Base-by-base conservation (phyloP, 2,888 invertebrate genomes). In the Nephrotoma appendiculata region DNA sequence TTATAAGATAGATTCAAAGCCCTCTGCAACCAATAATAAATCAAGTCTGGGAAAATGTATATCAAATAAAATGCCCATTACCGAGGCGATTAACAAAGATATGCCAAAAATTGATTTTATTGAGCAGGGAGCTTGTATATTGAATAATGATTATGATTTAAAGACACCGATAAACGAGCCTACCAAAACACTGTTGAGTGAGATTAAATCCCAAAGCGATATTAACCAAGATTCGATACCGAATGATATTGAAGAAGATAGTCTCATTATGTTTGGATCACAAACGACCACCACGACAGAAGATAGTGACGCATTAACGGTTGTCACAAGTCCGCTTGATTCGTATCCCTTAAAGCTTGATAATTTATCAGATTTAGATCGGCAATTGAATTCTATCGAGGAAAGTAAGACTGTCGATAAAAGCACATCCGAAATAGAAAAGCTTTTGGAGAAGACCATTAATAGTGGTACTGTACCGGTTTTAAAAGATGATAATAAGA, bases 181-280 rank as follows among this genome's bases (percentile, higher is more conserved):
- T 41, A 89, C 90, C 2, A 86, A 86, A 85, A 87, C 89, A 45
- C 87, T 88, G 45, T 41, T 57, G 19, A 41, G 12, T 86, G 86
- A 42, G 41, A 87, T 88, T n/a, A 86, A 87, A 41, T 86, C 87
- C 9, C 86, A 88, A 85, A 15, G 83, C 41, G 86, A 86, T 42
- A 41, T 71, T 45, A 87, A 86, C 42, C 71, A 52, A 57, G 31
- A 71, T 86, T 89, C 89, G 86, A 88, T 88, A 87, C 87, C 88
- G 52, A 89, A 91, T 86, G 93, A 93, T 87, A 90, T 92, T 71
- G 94, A 94, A 87, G 94, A 94, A 87, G 94, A 94, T 88, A 94
- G 94, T 90, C 89, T 94, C 86, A 89, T 93, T 48, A 91, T 93
- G 19, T 90, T 94, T 85, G 93, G 94, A 88, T 92, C 93, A 86